These are phyloP conservation scores for Sinonovacula constricta DNA, from an alignment of 1,140 invertebrate species.

Conservation along the genomic window DNA sequence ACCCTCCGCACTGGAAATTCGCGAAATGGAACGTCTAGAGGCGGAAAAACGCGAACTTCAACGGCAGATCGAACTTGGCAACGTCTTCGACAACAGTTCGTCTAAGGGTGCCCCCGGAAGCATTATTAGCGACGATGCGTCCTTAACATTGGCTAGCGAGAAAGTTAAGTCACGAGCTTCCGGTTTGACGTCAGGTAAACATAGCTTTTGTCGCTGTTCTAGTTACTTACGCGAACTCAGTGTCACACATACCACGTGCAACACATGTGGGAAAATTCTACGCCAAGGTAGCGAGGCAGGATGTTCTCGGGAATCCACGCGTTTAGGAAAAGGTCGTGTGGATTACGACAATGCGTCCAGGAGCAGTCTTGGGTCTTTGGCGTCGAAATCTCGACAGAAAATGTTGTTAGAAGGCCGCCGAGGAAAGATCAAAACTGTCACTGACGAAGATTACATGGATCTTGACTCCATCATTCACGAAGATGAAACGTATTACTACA, in stretches of 20 bases:
- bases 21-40: neutral
- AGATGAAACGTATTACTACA: constrained; percentile 34
- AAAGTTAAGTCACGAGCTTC: neutral
- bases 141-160: neutral
- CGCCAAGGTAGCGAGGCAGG: neutral
- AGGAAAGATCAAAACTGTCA: neutral
- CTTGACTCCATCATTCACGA: constrained; percentile 27
- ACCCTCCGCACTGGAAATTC: neutral
- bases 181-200: neutral
- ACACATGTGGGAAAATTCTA: constrained; percentile 29
- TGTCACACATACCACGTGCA: constrained; percentile 23
- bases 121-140: constrained; percentile 13
- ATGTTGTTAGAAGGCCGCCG: neutral
- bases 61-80: neutral
- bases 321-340: neutral
- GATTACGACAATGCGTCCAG: neutral
- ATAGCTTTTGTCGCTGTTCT: constrained; percentile 29
- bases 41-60: neutral
- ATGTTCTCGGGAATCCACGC: neutral
- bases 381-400: neutral
- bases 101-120: neutral
- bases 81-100: neutral
- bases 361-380: neutral
- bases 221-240: constrained; percentile 9
- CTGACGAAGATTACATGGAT: constrained; percentile 37